phyloP scores from a whole-genome alignment of 2,113 vertebrate genomes.

The Pachypanchax playfairii region DNA sequence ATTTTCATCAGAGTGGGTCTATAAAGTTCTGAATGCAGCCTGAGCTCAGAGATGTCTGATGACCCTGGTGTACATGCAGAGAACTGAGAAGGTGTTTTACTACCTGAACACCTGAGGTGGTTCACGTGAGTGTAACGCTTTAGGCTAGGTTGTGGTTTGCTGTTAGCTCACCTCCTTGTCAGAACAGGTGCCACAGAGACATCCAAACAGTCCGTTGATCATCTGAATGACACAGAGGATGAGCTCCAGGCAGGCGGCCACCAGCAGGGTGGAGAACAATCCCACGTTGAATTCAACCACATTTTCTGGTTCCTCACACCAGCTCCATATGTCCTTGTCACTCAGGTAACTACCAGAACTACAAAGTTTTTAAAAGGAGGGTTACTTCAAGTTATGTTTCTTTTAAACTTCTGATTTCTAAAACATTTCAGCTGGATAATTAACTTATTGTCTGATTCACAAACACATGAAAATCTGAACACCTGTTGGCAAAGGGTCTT shows the following conservation, averaged over 20 bases:
- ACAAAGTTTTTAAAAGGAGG: background rate
- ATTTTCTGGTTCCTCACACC: conserved; percentile 25
- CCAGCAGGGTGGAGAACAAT: conserved; percentile 70
- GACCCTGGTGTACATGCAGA: too few relatives aligned
- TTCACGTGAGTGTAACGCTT: too few relatives aligned
- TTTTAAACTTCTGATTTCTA: too few relatives aligned
- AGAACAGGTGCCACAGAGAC: conserved; percentile 74
- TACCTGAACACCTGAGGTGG: too few relatives aligned
- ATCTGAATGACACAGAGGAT: conserved; percentile 68
- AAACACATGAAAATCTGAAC: background rate
- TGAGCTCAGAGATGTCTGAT: too few relatives aligned
- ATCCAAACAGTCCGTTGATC: conserved; percentile 77
- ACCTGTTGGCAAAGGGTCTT: conserved; percentile 62
- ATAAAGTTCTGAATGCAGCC: too few relatives aligned
- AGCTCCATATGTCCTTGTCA: conserved; percentile 25
- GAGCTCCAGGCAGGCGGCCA: conserved; percentile 42
- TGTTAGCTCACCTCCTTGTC: conserved; percentile 55
- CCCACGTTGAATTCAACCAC: conserved; percentile 74
- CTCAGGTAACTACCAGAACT: conserved; percentile 65
- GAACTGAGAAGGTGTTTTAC: too few relatives aligned
- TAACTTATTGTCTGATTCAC: background rate
- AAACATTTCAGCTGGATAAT: background rate
- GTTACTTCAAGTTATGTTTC: too few relatives aligned
- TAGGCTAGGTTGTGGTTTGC: too few relatives aligned
- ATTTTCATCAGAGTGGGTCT: too few relatives aligned